Percentiles rank a stretch among this genome's conserved stretches.
Conservation (phyloP, 2,888 invertebrate species). For the Nephrocerus scutellatus region DNA sequence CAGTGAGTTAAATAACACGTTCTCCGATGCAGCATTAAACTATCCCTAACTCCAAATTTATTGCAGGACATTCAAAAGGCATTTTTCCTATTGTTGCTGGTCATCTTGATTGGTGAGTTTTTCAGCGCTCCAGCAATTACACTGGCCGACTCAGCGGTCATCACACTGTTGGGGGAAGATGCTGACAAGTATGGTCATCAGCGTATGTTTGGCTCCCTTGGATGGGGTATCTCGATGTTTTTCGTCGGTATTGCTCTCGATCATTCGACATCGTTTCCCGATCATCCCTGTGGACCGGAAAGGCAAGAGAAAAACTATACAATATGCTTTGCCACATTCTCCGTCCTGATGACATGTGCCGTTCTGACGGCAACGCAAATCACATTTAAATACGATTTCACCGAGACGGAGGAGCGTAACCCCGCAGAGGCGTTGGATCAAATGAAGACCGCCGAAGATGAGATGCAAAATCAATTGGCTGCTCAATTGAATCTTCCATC, state of each 20-base stretch:
- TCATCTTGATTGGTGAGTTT: slow-evolving; percentile 95
- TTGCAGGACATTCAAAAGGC: slow-evolving; percentile 82
- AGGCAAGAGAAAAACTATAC: slow-evolving; percentile 95
- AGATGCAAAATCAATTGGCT: slow-evolving; percentile 75
- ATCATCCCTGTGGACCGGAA: slow-evolving; percentile 85
- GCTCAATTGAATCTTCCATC: slow-evolving; percentile 77
- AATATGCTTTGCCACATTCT: slow-evolving; percentile 96
- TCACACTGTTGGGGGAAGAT: slow-evolving; percentile 81
- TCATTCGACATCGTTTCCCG: slow-evolving; percentile 91
- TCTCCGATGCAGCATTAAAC: neutral
- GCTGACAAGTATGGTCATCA: slow-evolving; percentile 90
- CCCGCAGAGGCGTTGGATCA: slow-evolving; percentile 37
- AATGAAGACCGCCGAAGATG: slow-evolving; percentile 61
- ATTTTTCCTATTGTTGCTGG: slow-evolving; percentile 84
- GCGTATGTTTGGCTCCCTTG: slow-evolving; percentile 95
- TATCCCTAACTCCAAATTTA: slow-evolving; percentile 1
- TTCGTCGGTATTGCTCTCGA: slow-evolving; percentile 88
- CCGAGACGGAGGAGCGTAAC: slow-evolving; percentile 47
- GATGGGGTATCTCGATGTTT: slow-evolving; percentile 99
- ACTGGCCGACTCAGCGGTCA: slow-evolving; percentile 85
- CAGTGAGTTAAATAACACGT: slow-evolving; percentile 29
- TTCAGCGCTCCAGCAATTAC: slow-evolving; percentile 95
- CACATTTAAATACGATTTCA: slow-evolving; percentile 56
- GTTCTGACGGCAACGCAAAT: slow-evolving; percentile 81
- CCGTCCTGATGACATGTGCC: slow-evolving; percentile 92